These are phyloP conservation scores for Dipodomys ordii DNA, from an alignment of 2,113 vertebrate species.

Conservation along the genomic window DNA sequence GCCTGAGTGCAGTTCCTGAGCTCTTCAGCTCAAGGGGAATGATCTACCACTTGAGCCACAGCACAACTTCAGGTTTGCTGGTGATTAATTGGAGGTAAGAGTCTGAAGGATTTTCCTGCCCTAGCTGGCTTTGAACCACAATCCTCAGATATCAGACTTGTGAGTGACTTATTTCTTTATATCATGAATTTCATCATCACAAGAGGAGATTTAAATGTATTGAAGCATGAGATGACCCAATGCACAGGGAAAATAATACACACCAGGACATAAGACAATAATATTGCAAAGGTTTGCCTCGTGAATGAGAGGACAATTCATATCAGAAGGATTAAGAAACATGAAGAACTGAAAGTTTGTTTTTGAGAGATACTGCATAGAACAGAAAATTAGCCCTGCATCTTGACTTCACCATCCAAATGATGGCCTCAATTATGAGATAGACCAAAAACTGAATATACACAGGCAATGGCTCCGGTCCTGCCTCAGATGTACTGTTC, in stretches of 20 bases:
- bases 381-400: neutral
- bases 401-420: neutral
- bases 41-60: too few species aligned
- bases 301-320: constrained; percentile 6
- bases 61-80: too few species aligned
- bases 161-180: neutral
- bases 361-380: neutral
- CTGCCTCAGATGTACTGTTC: neutral
- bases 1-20: too few species aligned
- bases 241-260: neutral
- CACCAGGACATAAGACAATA: neutral
- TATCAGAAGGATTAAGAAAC: neutral
- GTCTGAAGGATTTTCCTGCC: too few species aligned
- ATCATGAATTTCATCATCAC: neutral
- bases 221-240: neutral
- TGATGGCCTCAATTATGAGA: neutral
- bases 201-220: neutral
- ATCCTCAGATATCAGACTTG: too few species aligned
- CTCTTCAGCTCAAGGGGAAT: too few species aligned
- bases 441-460: neutral
- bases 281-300: neutral
- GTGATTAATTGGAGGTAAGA: too few species aligned
- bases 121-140: too few species aligned
- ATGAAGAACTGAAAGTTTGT: neutral
- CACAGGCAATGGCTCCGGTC: neutral